A percentile compares a stretch with the other conserved stretches of the same genome.
Evolutionary conservation across 1,140 invertebrate species (phyloP).

Genomic region (Onthophagus taurus): DNA sequence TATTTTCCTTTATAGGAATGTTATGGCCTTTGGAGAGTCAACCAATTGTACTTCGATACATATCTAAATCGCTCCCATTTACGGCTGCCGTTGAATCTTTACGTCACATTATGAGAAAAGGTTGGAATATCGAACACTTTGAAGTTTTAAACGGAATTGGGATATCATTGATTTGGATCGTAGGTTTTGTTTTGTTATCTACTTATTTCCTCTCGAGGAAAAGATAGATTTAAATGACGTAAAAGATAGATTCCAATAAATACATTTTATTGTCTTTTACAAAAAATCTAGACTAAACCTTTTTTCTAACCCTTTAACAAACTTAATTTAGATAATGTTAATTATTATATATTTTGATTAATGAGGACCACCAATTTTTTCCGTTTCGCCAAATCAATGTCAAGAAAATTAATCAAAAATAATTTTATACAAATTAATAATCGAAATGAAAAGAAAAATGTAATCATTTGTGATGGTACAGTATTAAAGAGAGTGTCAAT

Average conservation of each 20-base stretch:
- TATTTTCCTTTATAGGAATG: slow-evolving; percentile 65
- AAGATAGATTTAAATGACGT: slow-evolving; percentile 17
- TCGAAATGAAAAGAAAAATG: no score
- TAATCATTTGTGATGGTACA: no score
- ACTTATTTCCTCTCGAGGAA: slow-evolving; percentile 23
- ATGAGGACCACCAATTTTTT: no score
- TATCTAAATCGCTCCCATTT: slow-evolving; percentile 55
- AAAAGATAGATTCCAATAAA: background rate
- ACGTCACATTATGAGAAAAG: slow-evolving; percentile 46
- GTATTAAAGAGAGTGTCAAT: background rate
- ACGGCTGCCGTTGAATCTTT: slow-evolving; percentile 55
- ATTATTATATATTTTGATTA: background rate
- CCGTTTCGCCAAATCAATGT: no score
- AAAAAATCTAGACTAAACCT: no score
- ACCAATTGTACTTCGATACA: slow-evolving; percentile 44
- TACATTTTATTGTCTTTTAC: no score
- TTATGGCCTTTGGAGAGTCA: slow-evolving; percentile 84
- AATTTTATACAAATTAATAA: no score
- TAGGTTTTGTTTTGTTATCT: slow-evolving; percentile 22
- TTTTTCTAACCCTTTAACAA: no score
- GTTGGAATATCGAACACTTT: slow-evolving; percentile 23
- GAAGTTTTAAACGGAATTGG: slow-evolving; percentile 26
- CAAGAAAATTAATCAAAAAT: no score
- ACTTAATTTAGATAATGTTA: background rate
- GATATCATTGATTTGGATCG: slow-evolving; percentile 21